Conservation (phyloP, 2,888 invertebrate species). For the Chymomyza procnemis region DNA sequence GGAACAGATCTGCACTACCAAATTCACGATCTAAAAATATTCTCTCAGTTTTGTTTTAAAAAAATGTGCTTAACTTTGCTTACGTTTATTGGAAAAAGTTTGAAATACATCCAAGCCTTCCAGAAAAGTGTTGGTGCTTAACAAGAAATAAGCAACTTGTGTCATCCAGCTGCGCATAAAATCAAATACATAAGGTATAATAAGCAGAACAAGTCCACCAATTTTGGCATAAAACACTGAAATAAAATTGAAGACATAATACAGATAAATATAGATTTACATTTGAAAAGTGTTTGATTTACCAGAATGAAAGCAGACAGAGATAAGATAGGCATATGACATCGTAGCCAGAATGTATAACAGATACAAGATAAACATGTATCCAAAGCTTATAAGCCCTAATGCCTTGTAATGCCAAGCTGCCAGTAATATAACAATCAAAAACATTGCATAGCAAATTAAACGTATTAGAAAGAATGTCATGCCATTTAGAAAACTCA, state of each 20-base stretch:
- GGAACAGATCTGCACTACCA: constrained; percentile 53
- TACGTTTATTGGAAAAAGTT: constrained; percentile 76
- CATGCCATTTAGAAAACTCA: constrained; percentile 75
- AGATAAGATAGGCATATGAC: constrained; percentile 76
- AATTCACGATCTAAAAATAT: constrained; percentile 65
- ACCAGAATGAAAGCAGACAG: constrained; percentile 77
- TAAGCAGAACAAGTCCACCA: constrained; percentile 73
- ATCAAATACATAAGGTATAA: constrained; percentile 72
- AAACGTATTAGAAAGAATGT: constrained; percentile 75
- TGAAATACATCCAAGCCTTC: constrained; percentile 74
- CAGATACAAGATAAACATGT: constrained; percentile 60
- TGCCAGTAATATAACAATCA: constrained; percentile 45
- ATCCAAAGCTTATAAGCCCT: constrained; percentile 53
- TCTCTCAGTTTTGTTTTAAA: not conserved
- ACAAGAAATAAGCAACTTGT: constrained; percentile 48
- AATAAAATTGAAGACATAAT: constrained; percentile 4
- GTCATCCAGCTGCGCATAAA: constrained; percentile 63
- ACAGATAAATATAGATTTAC: not conserved
- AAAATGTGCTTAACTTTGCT: constrained; percentile 11
- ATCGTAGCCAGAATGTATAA: constrained; percentile 71
- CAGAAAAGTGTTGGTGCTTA: constrained; percentile 73
- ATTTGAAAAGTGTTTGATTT: constrained; percentile 11
- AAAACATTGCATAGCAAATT: constrained; percentile 58
- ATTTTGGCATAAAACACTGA: constrained; percentile 77
- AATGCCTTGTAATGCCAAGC: constrained; percentile 61